These are phyloP conservation scores for Orthosia gracilis DNA, from an alignment of 2,888 invertebrate species.

Conservation along the genomic window DNA sequence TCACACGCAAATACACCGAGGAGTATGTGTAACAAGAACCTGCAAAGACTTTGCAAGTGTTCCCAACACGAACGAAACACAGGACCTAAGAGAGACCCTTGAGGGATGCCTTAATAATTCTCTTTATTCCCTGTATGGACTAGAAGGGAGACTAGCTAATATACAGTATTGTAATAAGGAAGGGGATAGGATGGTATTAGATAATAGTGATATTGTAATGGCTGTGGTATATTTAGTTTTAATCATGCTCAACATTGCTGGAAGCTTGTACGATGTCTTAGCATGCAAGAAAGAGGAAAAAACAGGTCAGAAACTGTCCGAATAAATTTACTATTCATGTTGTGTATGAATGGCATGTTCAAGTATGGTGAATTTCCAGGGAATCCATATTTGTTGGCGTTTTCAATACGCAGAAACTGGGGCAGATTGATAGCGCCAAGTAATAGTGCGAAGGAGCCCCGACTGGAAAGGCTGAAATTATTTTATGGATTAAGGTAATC, in stretches of 20 bases:
- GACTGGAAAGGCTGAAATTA: conserved; percentile 80
- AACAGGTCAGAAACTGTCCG: conserved; percentile 69
- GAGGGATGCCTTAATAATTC: conserved; percentile 82
- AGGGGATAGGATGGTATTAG: conserved; percentile 70
- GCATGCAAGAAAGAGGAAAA: conserved; percentile 67
- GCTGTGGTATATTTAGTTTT: conserved; percentile 78
- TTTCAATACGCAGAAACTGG: conserved; percentile 85
- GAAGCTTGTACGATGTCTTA: conserved; percentile 80
- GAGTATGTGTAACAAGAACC: conserved; percentile 79
- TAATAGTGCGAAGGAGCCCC: conserved; percentile 76
- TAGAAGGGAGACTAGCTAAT: conserved; percentile 76
- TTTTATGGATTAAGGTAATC: conserved; percentile 81
- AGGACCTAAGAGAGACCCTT: conserved; percentile 75
- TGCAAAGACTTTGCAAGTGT: conserved; percentile 73
- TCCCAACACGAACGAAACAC: conserved; percentile 50
- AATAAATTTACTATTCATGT: background rate
- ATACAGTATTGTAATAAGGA: conserved; percentile 80
- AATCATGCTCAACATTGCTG: conserved; percentile 77
- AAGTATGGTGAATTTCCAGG: conserved; percentile 72
- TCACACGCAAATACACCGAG: conserved; percentile 85
- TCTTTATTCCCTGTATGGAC: conserved; percentile 75
- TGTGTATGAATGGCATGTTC: background rate
- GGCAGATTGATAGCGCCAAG: conserved; percentile 75
- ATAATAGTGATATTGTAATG: conserved; percentile 77
- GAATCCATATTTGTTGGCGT: conserved; percentile 81